These are phyloP conservation scores for Notiomystis cincta DNA, from an alignment of 2,113 vertebrate genomes.

Conservation along the genomic window DNA sequence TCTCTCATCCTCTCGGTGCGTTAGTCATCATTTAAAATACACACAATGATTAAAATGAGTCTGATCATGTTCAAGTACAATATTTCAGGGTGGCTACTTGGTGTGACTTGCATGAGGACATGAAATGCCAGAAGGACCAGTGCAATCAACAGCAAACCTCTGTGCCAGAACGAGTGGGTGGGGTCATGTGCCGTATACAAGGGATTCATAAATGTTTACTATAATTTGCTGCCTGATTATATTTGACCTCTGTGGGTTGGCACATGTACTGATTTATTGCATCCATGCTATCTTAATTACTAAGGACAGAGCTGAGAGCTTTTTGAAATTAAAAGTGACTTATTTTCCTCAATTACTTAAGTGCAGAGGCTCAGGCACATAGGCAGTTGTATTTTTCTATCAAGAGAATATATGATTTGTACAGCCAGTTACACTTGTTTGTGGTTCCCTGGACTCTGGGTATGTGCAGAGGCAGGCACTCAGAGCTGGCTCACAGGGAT, in stretches of 20 bases:
- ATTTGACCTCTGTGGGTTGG: slow-evolving; percentile 87
- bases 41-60: slow-evolving; percentile 68
- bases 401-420: background rate
- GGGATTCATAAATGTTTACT: slow-evolving; percentile 92
- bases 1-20: slow-evolving; percentile 45
- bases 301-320: slow-evolving; percentile 54
- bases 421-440: slow-evolving; percentile 9
- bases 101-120: slow-evolving; percentile 69
- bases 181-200: slow-evolving; percentile 86
- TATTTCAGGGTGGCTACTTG: slow-evolving; percentile 66
- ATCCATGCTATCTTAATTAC: slow-evolving; percentile 71
- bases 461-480: background rate
- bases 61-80: slow-evolving; percentile 72
- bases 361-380: background rate
- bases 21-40: slow-evolving; percentile 66
- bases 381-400: background rate
- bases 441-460: background rate
- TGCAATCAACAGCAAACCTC: slow-evolving; percentile 80
- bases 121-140: slow-evolving; percentile 76
- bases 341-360: slow-evolving; percentile 53
- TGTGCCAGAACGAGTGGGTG: slow-evolving; percentile 86
- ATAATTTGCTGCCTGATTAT: slow-evolving; percentile 83
- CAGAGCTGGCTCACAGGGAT: background rate
- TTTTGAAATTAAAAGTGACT: slow-evolving; percentile 61
- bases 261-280: slow-evolving; percentile 74